Base-by-base conservation (phyloP, 1,140 invertebrate genomes). In the Stegodyphus mimosarum region DNA sequence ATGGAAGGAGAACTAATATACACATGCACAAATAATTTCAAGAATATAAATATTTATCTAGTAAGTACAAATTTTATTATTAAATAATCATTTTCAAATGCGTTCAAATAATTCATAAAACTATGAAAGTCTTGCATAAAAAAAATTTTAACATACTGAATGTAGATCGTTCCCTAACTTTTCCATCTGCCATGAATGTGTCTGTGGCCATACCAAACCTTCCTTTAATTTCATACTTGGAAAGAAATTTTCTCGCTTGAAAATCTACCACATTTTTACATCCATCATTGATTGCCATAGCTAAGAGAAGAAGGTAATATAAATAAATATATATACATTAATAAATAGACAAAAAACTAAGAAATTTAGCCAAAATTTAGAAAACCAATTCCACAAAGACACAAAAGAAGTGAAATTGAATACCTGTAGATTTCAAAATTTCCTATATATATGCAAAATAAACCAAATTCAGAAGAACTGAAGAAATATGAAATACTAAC, bases 151-250 rank as follows among this genome's bases (percentile, higher is more conserved):
- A 75, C 70, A 75, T 73, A 86, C 91, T 90, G 89, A 92, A 97
- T 15, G 93, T 94, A 6, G 95, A 91, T 88, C 93, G 93, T 89
- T 95, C 94, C 2, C 94, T 89, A 53, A 96, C 91, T 90, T 91
- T 93, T 10, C 96, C 95, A 89, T 93, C 93, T 87, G 92, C 92
- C 88, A 94, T 95, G 88, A 93, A 94, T 88, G 93, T 95, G 60
- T 95, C 93, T 13, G 96, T 97, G 15, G 94, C 94, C 87, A 93
- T 91, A 5, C 97, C 97, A 48, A 98, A 92, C 85, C 93, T 90
- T 0, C 95, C 96, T 85, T 94, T 94, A 0, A 98, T 89, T 90
- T 94, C 94, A 89, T 95, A 98, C 7, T 93, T 93, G 87, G 93
- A 91, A 6, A 94, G 92, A 17, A 92, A 92, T 6, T 92, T 90